Percentiles rank a stretch among this genome's conserved stretches.
Conservation (phyloP, 2,888 invertebrate species). For the Frankliniella fusca region DNA sequence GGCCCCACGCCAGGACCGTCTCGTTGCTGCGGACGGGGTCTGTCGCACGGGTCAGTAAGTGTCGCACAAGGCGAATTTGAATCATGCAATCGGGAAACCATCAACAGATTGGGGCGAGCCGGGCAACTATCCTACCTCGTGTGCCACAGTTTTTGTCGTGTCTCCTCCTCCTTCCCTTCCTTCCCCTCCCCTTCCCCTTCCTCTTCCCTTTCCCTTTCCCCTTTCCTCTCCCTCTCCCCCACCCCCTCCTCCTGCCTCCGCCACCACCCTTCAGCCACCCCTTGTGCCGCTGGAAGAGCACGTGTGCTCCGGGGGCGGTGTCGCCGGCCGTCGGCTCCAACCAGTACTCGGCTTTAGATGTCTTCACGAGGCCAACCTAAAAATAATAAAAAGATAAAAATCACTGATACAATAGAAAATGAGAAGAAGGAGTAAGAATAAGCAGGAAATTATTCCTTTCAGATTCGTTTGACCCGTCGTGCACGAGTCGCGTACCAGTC, state of each 20-base stretch:
- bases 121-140: conserved; percentile 29
- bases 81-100: background rate
- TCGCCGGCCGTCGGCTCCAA: conserved; percentile 58
- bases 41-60: background rate
- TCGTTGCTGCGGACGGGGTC: background rate
- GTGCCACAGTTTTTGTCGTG: conserved; percentile 37
- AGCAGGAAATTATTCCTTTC: background rate
- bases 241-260: conserved; percentile 27
- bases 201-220: background rate
- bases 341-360: conserved; percentile 64
- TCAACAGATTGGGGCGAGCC: background rate
- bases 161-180: conserved; percentile 27
- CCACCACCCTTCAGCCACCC: conserved; percentile 19
- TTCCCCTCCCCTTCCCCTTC: conserved; percentile 27
- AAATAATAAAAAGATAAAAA: background rate
- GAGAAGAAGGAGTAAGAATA: background rate
- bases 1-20: background rate
- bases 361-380: conserved; percentile 65
- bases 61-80: background rate
- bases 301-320: conserved; percentile 33
- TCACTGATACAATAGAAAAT: background rate
- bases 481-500: conserved; percentile 45
- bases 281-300: conserved; percentile 37
- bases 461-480: background rate
- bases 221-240: background rate